These are phyloP conservation scores for Hyposmocoma kahamanoa DNA, from an alignment of 1,140 invertebrate genomes.

Conservation along the genomic window DNA sequence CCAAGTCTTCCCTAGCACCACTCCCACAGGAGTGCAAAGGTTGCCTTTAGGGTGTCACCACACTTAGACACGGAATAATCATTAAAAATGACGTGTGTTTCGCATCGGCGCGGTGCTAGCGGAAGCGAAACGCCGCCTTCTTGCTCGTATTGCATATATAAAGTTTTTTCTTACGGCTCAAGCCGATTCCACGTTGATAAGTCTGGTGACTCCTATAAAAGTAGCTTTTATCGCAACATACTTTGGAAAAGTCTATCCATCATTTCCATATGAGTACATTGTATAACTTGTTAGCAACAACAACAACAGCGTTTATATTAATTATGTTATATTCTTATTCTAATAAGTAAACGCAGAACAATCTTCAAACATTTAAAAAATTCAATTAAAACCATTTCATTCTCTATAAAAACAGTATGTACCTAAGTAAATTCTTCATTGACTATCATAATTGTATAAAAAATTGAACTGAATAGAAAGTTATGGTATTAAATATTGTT, in stretches of 20 bases:
- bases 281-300: conserved; percentile 68
- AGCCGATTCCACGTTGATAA: no score
- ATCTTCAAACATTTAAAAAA: conserved; percentile 18
- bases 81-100: no score
- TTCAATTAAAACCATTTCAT: neutral
- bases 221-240: conserved; percentile 5
- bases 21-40: no score
- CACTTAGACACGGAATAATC: no score
- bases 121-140: no score
- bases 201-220: no score
- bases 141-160: no score
- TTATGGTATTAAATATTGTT: conserved; percentile 12
- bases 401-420: neutral
- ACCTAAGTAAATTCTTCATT: conserved; percentile 1
- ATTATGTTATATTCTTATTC: conserved; percentile 47
- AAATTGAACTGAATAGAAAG: conserved; percentile 12
- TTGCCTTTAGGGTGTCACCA: no score
- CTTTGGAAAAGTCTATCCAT: conserved; percentile 17
- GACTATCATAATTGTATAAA: conserved; percentile 6
- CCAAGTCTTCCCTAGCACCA: no score
- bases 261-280: conserved; percentile 47
- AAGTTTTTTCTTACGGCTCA: no score
- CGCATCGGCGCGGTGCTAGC: no score
- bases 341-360: conserved; percentile 39
- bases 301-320: conserved; percentile 62